Percentiles rank a stretch among this genome's conserved stretches.
Conservation (phyloP, 1,140 invertebrate species). For the Drosophila hydei region DNA sequence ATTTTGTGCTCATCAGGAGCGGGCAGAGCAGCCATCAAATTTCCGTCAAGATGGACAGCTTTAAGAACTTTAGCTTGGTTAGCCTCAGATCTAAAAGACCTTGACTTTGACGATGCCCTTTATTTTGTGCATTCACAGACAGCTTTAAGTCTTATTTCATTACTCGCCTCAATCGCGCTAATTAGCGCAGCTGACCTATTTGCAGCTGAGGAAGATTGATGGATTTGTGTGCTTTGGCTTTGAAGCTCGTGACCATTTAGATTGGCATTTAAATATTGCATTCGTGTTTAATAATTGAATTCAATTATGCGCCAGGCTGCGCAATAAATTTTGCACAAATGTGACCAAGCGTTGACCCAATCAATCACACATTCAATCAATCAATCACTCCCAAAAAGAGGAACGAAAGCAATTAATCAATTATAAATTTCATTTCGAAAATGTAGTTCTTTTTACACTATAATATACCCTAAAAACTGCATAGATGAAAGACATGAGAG, state of each 20-base stretch:
- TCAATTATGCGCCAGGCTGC: constrained; percentile 41
- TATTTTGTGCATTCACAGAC: background rate
- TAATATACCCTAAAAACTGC: too few species aligned
- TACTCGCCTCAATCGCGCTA: background rate
- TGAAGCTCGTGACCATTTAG: background rate
- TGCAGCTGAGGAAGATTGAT: background rate
- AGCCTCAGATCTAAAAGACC: too few species aligned
- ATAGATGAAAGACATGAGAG: too few species aligned
- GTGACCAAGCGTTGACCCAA: constrained; percentile 27
- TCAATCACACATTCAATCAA: constrained; percentile 41
- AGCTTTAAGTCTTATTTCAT: background rate
- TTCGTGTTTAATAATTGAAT: constrained; percentile 41
- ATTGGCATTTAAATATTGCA: background rate
- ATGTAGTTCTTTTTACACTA: background rate
- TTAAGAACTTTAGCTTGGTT: too few species aligned
- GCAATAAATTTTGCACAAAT: constrained; percentile 45
- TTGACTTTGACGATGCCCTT: too few species aligned
- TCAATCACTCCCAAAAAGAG: constrained; percentile 43
- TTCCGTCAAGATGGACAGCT: too few species aligned
- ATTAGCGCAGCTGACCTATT: constrained; percentile 6
- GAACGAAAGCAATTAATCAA: constrained; percentile 7
- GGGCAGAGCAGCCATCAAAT: background rate
- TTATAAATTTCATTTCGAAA: constrained; percentile 14
- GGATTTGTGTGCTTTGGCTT: background rate
- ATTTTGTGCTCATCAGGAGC: background rate